Conservation (phyloP, 2,113 vertebrate species). For the Macroglossus sobrinus region DNA sequence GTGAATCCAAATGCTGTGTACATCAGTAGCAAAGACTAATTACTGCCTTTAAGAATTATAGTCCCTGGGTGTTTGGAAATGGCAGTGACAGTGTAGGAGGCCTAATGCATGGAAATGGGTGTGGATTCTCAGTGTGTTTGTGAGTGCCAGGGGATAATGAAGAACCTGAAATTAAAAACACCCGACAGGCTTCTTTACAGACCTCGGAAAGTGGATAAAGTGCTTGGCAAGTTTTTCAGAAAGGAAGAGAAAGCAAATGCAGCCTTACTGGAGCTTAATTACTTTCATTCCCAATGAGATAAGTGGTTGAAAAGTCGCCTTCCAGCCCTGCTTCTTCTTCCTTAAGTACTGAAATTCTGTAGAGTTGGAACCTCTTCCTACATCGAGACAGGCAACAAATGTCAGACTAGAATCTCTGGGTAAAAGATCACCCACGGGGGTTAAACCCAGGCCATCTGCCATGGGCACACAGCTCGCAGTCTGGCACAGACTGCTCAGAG, state of each 20-base stretch:
- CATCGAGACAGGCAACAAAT: background rate
- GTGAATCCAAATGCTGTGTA: background rate
- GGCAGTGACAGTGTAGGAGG: background rate
- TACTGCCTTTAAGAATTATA: background rate
- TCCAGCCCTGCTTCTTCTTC: background rate
- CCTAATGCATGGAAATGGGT: background rate
- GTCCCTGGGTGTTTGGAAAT: background rate
- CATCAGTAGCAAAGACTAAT: background rate
- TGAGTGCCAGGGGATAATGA: background rate
- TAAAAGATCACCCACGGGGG: background rate
- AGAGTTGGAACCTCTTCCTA: background rate
- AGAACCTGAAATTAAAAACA: background rate
- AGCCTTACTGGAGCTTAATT: background rate
- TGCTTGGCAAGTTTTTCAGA: background rate
- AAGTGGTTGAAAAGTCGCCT: background rate
- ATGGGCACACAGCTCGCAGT: background rate
- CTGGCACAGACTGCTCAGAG: no score
- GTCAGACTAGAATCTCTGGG: background rate
- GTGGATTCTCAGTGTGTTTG: background rate
- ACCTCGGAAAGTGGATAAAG: background rate
- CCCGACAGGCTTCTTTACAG: background rate
- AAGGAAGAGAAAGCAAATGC: background rate
- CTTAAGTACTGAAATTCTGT: background rate
- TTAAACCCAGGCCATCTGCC: background rate
- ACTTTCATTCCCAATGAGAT: background rate